Evolutionary conservation across 2,113 vertebrate species (phyloP).

Genomic region (Rhinoptilus africanus): DNA sequence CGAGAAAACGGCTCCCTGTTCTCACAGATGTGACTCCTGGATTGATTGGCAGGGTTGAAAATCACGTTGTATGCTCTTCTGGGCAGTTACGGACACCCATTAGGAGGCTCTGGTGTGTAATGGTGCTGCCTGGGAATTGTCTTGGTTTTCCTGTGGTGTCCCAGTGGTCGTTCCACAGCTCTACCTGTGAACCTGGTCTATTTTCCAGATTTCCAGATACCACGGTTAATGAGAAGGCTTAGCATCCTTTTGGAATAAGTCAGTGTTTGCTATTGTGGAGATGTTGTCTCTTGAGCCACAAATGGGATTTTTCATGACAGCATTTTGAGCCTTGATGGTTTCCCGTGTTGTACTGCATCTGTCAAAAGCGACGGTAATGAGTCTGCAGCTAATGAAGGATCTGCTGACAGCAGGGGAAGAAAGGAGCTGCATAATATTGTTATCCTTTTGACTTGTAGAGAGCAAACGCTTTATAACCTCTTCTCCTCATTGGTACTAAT

Average conservation of each 20-base stretch:
- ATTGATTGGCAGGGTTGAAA: not conserved
- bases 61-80: not conserved
- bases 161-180: not conserved
- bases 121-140: not conserved
- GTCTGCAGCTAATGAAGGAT: not conserved
- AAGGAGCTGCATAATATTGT: not conserved
- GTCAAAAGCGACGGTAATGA: not conserved
- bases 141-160: not conserved
- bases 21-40: not conserved
- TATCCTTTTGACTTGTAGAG: not conserved
- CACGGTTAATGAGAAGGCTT: not conserved
- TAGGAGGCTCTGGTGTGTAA: not conserved
- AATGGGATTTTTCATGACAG: not conserved
- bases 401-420: not conserved
- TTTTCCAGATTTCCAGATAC: not conserved
- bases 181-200: accelerated
- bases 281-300: not conserved
- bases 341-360: not conserved
- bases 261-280: accelerated
- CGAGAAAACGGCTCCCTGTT: not conserved
- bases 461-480: not conserved
- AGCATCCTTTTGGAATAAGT: not conserved
- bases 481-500: not conserved
- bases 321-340: not conserved
- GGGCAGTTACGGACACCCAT: not conserved